Base-by-base conservation (phyloP, 1,140 invertebrate genomes). In the Drosophila sproati region DNA sequence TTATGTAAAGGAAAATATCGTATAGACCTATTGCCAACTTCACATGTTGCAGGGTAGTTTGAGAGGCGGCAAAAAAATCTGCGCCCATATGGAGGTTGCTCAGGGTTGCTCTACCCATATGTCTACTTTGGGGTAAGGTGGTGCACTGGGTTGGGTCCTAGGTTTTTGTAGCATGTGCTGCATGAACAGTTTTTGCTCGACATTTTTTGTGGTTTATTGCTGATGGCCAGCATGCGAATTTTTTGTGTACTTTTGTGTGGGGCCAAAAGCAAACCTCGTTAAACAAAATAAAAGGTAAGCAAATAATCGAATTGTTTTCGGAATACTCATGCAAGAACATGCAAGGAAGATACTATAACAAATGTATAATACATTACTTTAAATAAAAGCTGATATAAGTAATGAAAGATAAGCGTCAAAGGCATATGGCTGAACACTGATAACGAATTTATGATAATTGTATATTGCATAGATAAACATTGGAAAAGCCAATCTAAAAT, bases 261-360 rank as follows among this genome's bases (percentile, higher is more conserved):
- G 28, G 6, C 56, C 28, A 45, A 56, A 76, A 79, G 20, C 20
- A 77, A 29, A 47, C 67, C 82, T 88, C 83, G 83, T 86, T 88
- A 86, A 66, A 78, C 71, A 57, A 50, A 83, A 82, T 69, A 76
- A 52, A 83, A 73, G 64, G 71, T 71, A 76, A 78, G 59, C 73
- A 71, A 85, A 86, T 86, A 87, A 86, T 78, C 82, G 75, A 72
- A 76, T 76, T 50, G 79, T 50, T 68, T 34, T 37, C 29, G 47
- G 52, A 73, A 41, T 61, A 34, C 41, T 55, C 51, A 52, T 56
- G 28, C 29, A 8, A 43, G 28, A 68, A 41, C 32, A 73, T 32
- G 61, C 45, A 68, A 59, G 51, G 59, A 39, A 37, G 56, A n/a
- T 78, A 78, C 78, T 52, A 55, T 43, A 43, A 8, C 35, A 67